Percentiles rank a stretch among this genome's conserved stretches.
Evolutionary conservation across 2,888 invertebrate genomes (phyloP).

Genomic region (Piscicola geometra): DNA sequence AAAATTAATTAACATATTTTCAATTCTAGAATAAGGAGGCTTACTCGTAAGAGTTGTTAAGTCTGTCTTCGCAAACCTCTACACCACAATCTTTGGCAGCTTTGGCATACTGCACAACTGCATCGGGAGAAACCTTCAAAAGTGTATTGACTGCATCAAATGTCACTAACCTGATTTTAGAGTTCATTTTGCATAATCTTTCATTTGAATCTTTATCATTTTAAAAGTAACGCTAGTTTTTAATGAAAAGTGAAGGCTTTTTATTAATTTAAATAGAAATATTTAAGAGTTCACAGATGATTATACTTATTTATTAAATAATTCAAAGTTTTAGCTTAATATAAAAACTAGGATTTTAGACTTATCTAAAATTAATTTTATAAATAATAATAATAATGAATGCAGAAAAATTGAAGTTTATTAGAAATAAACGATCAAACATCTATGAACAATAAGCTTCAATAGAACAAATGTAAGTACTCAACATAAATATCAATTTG

Average conservation of each 20-base stretch:
- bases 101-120: slow-evolving; percentile 19
- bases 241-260: too few species aligned
- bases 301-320: background rate
- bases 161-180: slow-evolving; percentile 4
- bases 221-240: background rate
- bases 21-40: too few species aligned
- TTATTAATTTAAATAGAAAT: background rate
- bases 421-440: too few species aligned
- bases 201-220: background rate
- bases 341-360: too few species aligned
- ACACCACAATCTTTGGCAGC: slow-evolving; percentile 17
- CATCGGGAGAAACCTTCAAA: slow-evolving; percentile 7
- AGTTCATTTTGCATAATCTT: background rate
- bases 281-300: background rate
- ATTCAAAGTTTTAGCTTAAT: background rate
- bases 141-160: slow-evolving; percentile 32
- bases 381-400: background rate
- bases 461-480: too few species aligned
- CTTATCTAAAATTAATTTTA: too few species aligned
- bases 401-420: too few species aligned
- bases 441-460: too few species aligned
- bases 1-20: too few species aligned
- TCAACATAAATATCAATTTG: too few species aligned
- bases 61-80: background rate
- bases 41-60: slow-evolving; percentile 21